Evolutionary conservation across 2,797 vertebrate genomes (phyloP).

Genomic region (Synanceia verrucosa): DNA sequence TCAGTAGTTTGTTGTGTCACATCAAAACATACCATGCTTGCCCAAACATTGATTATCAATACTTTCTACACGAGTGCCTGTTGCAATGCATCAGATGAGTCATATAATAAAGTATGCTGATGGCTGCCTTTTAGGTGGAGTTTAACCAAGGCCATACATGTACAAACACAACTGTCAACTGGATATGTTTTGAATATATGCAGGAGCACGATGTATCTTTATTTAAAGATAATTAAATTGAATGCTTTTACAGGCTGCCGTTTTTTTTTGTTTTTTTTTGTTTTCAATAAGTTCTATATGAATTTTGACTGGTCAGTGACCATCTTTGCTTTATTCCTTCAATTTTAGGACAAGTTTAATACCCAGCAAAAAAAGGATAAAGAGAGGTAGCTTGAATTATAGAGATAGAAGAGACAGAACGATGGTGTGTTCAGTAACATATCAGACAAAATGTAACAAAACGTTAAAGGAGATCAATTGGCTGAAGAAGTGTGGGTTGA

Average conservation of each 20-base stretch:
- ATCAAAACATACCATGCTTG: slow-evolving; percentile 16
- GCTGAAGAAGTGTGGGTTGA: background rate
- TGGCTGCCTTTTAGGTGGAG: background rate
- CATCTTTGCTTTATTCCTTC: slow-evolving; percentile 2
- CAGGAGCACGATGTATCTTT: background rate
- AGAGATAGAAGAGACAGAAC: background rate
- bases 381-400: background rate
- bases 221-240: background rate
- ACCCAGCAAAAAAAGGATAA: background rate
- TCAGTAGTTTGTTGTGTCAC: slow-evolving; percentile 5
- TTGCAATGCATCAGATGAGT: slow-evolving; percentile 9
- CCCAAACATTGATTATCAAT: slow-evolving; percentile 30
- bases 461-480: slow-evolving; percentile 20
- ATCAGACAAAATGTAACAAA: slow-evolving; percentile 13
- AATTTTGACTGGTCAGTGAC: background rate
- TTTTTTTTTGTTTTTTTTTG: background rate
- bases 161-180: background rate
- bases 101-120: background rate
- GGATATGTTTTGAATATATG: background rate
- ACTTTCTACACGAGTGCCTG: background rate
- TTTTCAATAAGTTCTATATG: background rate
- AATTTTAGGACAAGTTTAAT: background rate
- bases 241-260: background rate
- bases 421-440: background rate
- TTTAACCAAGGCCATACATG: background rate